Conservation (phyloP, 1,140 invertebrate species). For the Hormaphis cornu region DNA sequence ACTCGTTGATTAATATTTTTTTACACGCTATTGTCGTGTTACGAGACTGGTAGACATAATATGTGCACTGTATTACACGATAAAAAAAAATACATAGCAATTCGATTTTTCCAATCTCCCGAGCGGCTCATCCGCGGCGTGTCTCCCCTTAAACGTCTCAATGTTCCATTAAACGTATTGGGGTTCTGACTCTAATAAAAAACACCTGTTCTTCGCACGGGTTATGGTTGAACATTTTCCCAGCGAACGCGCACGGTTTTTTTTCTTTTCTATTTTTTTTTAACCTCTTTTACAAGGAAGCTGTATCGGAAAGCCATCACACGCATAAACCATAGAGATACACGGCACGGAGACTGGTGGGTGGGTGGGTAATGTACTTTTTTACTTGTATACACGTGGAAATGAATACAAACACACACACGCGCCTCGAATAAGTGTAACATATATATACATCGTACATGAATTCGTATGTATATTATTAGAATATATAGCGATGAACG, state of each 20-base stretch:
- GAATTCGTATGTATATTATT: background rate
- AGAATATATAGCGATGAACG: background rate
- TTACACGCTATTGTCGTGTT: too few relatives aligned
- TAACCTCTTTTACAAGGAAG: background rate
- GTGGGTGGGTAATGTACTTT: background rate
- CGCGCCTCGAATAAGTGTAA: background rate
- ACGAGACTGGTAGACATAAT: too few relatives aligned
- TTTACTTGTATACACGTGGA: background rate
- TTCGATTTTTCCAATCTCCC: background rate
- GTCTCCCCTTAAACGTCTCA: background rate
- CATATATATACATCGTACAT: too few relatives aligned
- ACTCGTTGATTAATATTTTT: too few relatives aligned
- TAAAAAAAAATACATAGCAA: background rate
- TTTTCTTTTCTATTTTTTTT: background rate
- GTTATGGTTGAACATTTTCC: background rate
- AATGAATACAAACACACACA: background rate
- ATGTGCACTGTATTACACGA: too few relatives aligned
- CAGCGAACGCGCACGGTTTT: background rate
- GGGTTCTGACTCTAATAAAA: slow-evolving; percentile 1
- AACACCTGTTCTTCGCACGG: slow-evolving; percentile 17
- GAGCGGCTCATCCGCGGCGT: background rate
- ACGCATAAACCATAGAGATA: too few relatives aligned
- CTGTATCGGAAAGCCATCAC: background rate
- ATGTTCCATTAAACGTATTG: slow-evolving; percentile 28
- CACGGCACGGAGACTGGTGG: background rate